Conservation (phyloP, 2,113 vertebrate genomes). For the Salvelinus fontinalis region DNA sequence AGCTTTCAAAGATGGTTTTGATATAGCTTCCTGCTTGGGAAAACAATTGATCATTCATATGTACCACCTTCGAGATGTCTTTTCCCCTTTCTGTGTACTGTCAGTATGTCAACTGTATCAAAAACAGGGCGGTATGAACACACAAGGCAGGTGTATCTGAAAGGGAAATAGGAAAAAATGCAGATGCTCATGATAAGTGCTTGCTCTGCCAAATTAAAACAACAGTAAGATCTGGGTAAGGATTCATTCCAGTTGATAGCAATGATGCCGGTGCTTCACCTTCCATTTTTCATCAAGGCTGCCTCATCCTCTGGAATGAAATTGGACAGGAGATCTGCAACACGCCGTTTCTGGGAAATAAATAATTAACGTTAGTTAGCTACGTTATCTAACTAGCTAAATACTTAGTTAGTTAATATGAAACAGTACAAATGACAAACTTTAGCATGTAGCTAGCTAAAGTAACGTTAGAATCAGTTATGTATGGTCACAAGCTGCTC, state of each 20-base stretch:
- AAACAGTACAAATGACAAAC: too few relatives aligned
- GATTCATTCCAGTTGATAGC: neutral
- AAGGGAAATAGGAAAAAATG: neutral
- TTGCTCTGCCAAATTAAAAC: neutral
- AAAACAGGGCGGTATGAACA: slow-evolving; percentile 88
- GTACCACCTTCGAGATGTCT: slow-evolving; percentile 81
- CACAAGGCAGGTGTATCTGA: slow-evolving; percentile 87
- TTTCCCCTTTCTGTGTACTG: slow-evolving; percentile 85
- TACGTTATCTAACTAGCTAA: too few relatives aligned
- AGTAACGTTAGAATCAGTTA: too few relatives aligned
- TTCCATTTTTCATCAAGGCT: slow-evolving; percentile 84
- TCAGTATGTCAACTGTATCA: slow-evolving; percentile 85
- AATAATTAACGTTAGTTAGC: neutral
- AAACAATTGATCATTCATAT: neutral
- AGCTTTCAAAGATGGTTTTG: neutral
- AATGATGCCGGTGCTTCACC: slow-evolving; percentile 63
- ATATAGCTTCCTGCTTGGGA: neutral
- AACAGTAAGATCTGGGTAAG: too few relatives aligned
- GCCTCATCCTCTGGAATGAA: slow-evolving; percentile 92
- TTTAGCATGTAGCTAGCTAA: neutral
- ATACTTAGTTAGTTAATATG: too few relatives aligned
- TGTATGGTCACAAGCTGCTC: too few relatives aligned
- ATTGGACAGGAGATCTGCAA: slow-evolving; percentile 84
- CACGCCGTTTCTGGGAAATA: slow-evolving; percentile 81
- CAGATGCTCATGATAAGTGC: neutral